Percentiles rank a stretch among this genome's conserved stretches.
Conservation (phyloP, 2,797 vertebrate species). For the Acrossocheilus wenchowensis region DNA sequence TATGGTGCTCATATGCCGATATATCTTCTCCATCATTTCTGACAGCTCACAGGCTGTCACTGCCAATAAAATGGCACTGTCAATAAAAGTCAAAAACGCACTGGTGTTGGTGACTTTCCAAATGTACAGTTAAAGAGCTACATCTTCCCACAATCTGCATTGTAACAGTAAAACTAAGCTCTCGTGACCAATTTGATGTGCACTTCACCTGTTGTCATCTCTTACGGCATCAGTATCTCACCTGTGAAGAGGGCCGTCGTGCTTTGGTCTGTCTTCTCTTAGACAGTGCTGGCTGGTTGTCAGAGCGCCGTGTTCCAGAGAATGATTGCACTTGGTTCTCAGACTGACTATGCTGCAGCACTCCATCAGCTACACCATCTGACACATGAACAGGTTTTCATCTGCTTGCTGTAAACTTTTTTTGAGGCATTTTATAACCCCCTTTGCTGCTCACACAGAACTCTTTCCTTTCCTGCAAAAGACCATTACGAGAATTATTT, state of each 20-base stretch:
- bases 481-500: background rate
- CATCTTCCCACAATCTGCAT: background rate
- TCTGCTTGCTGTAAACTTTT: slow-evolving; percentile 30
- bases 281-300: slow-evolving; percentile 28
- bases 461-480: slow-evolving; percentile 14
- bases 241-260: slow-evolving; percentile 26
- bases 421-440: slow-evolving; percentile 27
- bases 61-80: background rate
- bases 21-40: background rate
- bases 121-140: background rate
- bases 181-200: background rate
- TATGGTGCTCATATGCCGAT: background rate
- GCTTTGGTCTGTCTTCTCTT: slow-evolving; percentile 32
- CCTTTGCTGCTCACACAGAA: slow-evolving; percentile 3
- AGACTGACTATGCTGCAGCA: slow-evolving; percentile 30
- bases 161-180: background rate
- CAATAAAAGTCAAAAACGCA: background rate
- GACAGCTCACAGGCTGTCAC: background rate
- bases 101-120: background rate
- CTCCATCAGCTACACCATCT: slow-evolving; percentile 41
- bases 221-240: background rate
- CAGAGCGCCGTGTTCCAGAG: slow-evolving; percentile 42
- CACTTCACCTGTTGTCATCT: background rate
- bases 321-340: slow-evolving; percentile 40
- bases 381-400: slow-evolving; percentile 42